Evolutionary conservation across 2,888 invertebrate genomes (phyloP).

Genomic region (Apamea sordens): DNA sequence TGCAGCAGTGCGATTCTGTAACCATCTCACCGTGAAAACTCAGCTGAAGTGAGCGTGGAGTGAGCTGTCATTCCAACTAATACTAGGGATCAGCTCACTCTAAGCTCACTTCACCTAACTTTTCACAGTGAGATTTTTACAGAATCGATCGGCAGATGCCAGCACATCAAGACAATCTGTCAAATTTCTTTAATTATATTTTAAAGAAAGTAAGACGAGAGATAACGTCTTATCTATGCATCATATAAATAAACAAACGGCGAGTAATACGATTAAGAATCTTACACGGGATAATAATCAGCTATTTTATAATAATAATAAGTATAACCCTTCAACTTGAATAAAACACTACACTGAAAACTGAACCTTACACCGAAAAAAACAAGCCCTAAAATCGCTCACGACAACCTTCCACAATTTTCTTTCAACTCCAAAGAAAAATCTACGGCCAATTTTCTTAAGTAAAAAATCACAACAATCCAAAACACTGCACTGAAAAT

Average conservation of each 20-base stretch:
- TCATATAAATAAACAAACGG: slow-evolving; percentile 15
- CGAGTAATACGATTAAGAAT: background rate
- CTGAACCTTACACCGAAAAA: background rate
- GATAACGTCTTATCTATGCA: slow-evolving; percentile 2
- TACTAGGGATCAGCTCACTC: no score
- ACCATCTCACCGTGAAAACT: no score
- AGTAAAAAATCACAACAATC: background rate
- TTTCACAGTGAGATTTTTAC: no score
- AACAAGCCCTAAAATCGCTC: slow-evolving; percentile 16
- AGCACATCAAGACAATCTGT: no score
- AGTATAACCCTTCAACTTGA: slow-evolving; percentile 6
- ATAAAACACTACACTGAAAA: slow-evolving; percentile 23
- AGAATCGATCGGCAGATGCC: no score
- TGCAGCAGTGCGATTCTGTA: no score
- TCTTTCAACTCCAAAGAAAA: background rate
- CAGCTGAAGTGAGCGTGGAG: no score
- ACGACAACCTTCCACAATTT: background rate
- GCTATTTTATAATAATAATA: background rate
- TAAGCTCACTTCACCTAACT: no score
- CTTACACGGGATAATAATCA: slow-evolving; percentile 9
- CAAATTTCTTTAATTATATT: no score
- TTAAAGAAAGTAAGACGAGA: background rate
- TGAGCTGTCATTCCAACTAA: no score
- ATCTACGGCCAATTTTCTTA: background rate
- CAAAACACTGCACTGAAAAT: slow-evolving; percentile 34